These are phyloP conservation scores for Anodontia alba DNA, from an alignment of 2,888 invertebrate species.

Conservation along the genomic window DNA sequence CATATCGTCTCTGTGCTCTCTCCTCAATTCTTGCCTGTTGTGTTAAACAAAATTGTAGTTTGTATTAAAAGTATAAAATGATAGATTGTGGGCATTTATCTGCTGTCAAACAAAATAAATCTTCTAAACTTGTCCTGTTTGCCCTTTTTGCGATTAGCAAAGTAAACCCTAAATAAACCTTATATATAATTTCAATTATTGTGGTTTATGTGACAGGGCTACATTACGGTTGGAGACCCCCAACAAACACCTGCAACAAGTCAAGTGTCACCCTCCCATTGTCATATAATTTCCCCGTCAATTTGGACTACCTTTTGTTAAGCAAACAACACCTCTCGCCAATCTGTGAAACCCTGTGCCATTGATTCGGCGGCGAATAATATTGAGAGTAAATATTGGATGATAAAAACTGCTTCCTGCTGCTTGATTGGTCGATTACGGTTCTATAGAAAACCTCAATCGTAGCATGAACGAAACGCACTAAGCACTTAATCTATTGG, in stretches of 20 bases:
- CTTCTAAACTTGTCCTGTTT: too few species aligned
- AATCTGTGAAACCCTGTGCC: slow-evolving; percentile 26
- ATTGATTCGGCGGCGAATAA: slow-evolving; percentile 50
- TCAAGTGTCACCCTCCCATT: slow-evolving; percentile 11
- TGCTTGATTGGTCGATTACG: slow-evolving; percentile 45
- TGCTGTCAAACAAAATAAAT: too few species aligned
- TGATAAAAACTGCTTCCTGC: slow-evolving; percentile 62
- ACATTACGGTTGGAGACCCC: slow-evolving; percentile 7
- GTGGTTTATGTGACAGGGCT: neutral
- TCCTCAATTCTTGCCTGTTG: too few species aligned
- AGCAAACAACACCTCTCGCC: slow-evolving; percentile 42
- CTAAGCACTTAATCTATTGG: slow-evolving; percentile 18
- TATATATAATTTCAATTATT: neutral
- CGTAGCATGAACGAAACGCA: slow-evolving; percentile 19
- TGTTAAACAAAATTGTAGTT: too few species aligned
- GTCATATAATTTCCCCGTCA: slow-evolving; percentile 14
- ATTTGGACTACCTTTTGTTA: slow-evolving; percentile 16
- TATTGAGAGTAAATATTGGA: slow-evolving; percentile 63
- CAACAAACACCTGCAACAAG: slow-evolving; percentile 11
- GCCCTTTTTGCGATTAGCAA: too few species aligned
- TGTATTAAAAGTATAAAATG: too few species aligned
- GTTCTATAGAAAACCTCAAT: slow-evolving; percentile 18
- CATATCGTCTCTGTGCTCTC: too few species aligned
- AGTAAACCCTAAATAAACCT: too few species aligned
- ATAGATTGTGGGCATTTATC: too few species aligned